Percentiles rank a stretch among this genome's conserved stretches.
These are phyloP conservation scores for Seriola aureovittata DNA, from an alignment of 2,113 vertebrate species.

Conservation along the genomic window DNA sequence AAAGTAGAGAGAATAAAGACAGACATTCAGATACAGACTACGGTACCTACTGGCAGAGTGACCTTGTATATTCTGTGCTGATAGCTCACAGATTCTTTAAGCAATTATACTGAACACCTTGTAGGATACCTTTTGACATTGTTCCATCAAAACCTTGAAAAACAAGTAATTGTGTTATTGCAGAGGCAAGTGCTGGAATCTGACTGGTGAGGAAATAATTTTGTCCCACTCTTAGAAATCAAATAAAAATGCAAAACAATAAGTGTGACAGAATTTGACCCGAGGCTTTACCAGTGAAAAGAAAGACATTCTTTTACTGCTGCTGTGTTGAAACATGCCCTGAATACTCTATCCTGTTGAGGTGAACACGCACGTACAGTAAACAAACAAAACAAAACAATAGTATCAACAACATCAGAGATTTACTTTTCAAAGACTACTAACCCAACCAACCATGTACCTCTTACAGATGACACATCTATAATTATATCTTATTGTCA, in stretches of 20 bases:
- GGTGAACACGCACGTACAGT: constrained; percentile 64
- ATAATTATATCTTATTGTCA: constrained; percentile 66
- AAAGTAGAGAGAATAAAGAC: constrained; percentile 67
- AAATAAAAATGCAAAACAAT: constrained; percentile 70
- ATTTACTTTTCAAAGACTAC: constrained; percentile 55
- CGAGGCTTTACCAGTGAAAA: constrained; percentile 51
- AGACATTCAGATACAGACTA: constrained; percentile 73
- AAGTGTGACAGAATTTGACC: constrained; percentile 61
- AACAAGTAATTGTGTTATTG: constrained; percentile 50
- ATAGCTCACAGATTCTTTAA: constrained; percentile 50
- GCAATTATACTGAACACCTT: constrained; percentile 64
- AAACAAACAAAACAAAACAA: constrained; percentile 78
- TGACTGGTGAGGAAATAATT: constrained; percentile 49
- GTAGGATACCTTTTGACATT: constrained; percentile 61
- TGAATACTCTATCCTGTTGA: constrained; percentile 64
- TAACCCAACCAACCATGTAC: constrained; percentile 55
- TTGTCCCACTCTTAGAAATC: constrained; percentile 21
- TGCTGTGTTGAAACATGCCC: constrained; percentile 79
- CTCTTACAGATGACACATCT: constrained; percentile 53
- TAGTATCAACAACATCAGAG: constrained; percentile 68
- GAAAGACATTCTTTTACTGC: constrained; percentile 64
- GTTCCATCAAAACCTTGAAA: constrained; percentile 64
- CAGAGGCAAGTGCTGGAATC: constrained; percentile 47
- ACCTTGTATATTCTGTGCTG: constrained; percentile 76
- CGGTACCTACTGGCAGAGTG: constrained; percentile 61